Percentiles rank a stretch among this genome's conserved stretches.
These are phyloP conservation scores for Sweltsa coloradensis DNA, from an alignment of 1,140 invertebrate genomes.

Conservation along the genomic window DNA sequence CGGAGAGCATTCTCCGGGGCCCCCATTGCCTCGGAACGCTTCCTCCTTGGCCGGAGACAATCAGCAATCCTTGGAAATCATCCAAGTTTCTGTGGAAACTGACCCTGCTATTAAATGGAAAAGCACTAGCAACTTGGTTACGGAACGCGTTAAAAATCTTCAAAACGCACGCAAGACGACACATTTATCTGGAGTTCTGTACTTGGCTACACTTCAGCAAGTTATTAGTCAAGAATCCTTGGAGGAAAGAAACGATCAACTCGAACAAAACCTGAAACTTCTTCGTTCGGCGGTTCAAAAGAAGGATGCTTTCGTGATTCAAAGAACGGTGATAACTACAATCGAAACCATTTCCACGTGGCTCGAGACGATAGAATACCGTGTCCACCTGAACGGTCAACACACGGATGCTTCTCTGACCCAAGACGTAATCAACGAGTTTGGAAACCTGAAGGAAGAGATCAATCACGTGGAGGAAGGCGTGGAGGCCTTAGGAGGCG, in stretches of 20 bases:
- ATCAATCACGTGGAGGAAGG: constrained; percentile 33
- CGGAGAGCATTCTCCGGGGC: constrained; percentile 2
- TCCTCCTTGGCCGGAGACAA: no score
- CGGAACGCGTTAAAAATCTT: constrained; percentile 38
- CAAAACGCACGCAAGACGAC: constrained; percentile 35
- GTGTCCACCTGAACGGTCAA: constrained; percentile 49
- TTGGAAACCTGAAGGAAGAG: constrained; percentile 37
- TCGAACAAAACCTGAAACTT: constrained; percentile 41
- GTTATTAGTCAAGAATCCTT: constrained; percentile 35
- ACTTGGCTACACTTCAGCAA: constrained; percentile 42
- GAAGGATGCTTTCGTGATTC: constrained; percentile 45
- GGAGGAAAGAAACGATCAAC: constrained; percentile 36
- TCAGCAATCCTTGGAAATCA: neutral
- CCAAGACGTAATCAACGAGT: constrained; percentile 26
- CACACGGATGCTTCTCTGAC: constrained; percentile 38
- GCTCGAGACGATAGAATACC: constrained; percentile 71
- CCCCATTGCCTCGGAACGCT: neutral
- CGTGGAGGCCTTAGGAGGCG: constrained; percentile 29
- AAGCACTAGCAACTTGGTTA: constrained; percentile 30
- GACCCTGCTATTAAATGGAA: constrained; percentile 17
- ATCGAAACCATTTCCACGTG: constrained; percentile 67
- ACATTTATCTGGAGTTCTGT: constrained; percentile 40
- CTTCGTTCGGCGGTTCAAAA: constrained; percentile 47
- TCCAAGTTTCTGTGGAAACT: neutral
- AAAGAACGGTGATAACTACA: constrained; percentile 55